Conservation (phyloP, 2,113 vertebrate genomes). For the Syngnathus scovelli region DNA sequence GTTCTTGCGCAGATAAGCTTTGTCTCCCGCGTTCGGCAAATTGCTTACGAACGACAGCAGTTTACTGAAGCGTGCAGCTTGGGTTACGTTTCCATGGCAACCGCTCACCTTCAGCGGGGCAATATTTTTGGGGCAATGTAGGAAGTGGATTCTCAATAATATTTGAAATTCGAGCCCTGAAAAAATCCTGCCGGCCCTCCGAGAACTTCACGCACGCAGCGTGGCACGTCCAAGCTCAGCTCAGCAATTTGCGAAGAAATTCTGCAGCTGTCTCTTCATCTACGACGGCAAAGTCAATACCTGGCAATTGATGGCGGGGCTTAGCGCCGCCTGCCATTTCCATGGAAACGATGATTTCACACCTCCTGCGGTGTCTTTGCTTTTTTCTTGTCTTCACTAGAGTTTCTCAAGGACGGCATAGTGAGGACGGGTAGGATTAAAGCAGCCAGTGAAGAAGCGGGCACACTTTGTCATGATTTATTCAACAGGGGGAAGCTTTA, state of each 20-base stretch:
- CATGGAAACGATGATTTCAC: conserved; percentile 67
- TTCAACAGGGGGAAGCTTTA: conserved; percentile 55
- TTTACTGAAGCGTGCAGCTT: not conserved
- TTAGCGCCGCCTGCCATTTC: conserved; percentile 60
- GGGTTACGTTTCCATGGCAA: not conserved
- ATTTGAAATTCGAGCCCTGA: not conserved
- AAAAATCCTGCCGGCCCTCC: not conserved
- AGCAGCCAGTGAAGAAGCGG: conserved; percentile 29
- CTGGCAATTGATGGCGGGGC: conserved; percentile 61
- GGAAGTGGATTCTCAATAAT: no score
- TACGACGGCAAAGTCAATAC: conserved; percentile 66
- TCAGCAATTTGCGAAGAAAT: conserved; percentile 33
- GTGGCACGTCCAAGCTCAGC: not conserved
- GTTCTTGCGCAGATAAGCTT: not conserved
- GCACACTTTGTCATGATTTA: conserved; percentile 59
- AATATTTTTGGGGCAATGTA: no score
- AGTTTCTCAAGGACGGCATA: conserved; percentile 61
- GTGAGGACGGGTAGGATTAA: conserved; percentile 39
- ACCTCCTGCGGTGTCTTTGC: conserved; percentile 33
- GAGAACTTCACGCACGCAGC: not conserved
- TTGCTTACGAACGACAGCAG: not conserved
- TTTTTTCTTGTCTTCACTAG: conserved; percentile 32
- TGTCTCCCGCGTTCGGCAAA: not conserved
- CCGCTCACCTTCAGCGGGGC: not conserved
- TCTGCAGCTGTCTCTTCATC: conserved; percentile 54